These are phyloP conservation scores for Plodia interpunctella DNA, from an alignment of 1,140 invertebrate species.

Conservation along the genomic window DNA sequence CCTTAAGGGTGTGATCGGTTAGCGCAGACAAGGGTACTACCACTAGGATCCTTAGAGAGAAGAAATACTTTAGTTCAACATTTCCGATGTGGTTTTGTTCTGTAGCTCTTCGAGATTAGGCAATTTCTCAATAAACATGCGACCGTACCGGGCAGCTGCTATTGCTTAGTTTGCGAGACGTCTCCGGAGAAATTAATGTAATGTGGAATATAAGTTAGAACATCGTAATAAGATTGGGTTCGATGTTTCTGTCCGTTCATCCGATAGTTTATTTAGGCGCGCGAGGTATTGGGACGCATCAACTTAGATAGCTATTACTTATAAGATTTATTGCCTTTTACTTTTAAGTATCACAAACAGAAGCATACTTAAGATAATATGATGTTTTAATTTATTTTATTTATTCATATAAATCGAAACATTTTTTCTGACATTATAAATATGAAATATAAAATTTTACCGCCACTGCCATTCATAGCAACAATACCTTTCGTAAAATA, in stretches of 20 bases:
- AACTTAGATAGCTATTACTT: not conserved
- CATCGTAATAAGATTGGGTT: conserved; percentile 50
- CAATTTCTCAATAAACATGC: conserved; percentile 71
- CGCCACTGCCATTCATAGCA: too few species aligned
- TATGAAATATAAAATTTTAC: too few species aligned
- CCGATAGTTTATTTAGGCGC: conserved; percentile 39
- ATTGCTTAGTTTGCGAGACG: conserved; percentile 60
- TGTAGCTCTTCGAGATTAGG: conserved; percentile 71
- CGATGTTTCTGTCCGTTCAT: conserved; percentile 47
- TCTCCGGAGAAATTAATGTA: conserved; percentile 67
- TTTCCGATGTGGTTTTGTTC: conserved; percentile 73
- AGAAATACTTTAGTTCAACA: conserved; percentile 73
- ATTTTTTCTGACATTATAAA: too few species aligned
- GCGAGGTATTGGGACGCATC: conserved; percentile 18
- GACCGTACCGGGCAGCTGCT: conserved; percentile 52
- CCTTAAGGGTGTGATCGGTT: conserved; percentile 74
- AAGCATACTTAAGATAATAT: too few species aligned
- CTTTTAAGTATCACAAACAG: too few species aligned
- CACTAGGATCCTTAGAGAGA: conserved; percentile 66
- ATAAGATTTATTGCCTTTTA: too few species aligned
- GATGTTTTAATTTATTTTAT: too few species aligned
- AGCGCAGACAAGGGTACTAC: conserved; percentile 67
- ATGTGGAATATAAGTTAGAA: conserved; percentile 56
- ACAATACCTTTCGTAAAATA: too few species aligned
- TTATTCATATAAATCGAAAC: too few species aligned